These are phyloP conservation scores for Macrotis lagotis DNA, from an alignment of 2,113 vertebrate species.

Conservation along the genomic window DNA sequence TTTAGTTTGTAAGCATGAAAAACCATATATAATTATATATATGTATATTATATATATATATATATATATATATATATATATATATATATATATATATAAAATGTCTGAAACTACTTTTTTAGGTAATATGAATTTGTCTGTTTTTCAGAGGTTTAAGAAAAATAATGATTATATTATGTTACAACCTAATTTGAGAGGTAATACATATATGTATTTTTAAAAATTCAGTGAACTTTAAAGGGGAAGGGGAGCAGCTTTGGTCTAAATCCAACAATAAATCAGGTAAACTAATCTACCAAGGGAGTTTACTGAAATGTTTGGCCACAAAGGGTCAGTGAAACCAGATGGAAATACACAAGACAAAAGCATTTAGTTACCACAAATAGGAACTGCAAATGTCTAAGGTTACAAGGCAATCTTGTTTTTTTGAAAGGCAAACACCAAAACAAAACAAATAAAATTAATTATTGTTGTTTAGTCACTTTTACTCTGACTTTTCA, in stretches of 20 bases:
- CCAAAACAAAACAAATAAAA: slow-evolving; percentile 32
- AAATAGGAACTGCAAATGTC: background rate
- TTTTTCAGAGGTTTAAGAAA: background rate
- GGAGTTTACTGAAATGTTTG: slow-evolving; percentile 63
- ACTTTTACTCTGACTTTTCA: background rate
- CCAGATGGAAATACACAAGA: slow-evolving; percentile 44
- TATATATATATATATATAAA: background rate
- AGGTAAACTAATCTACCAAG: slow-evolving; percentile 38
- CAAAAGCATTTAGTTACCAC: slow-evolving; percentile 40
- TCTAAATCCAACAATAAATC: slow-evolving; percentile 39
- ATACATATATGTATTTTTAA: background rate
- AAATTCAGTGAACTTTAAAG: slow-evolving; percentile 1
- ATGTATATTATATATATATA: too few species aligned
- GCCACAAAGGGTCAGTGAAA: slow-evolving; percentile 45
- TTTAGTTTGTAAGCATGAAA: background rate
- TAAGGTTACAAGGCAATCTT: background rate
- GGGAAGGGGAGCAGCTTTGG: slow-evolving; percentile 13
- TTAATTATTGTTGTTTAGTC: background rate
- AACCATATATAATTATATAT: too few species aligned
- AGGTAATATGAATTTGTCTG: slow-evolving; percentile 33
- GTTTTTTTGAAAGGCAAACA: slow-evolving; percentile 42
- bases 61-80: too few species aligned
- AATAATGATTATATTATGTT: background rate
- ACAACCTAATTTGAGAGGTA: slow-evolving; percentile 3
- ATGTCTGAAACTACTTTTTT: background rate